These are phyloP conservation scores for Diarsia rubi DNA, from an alignment of 2,888 invertebrate genomes.

Conservation along the genomic window DNA sequence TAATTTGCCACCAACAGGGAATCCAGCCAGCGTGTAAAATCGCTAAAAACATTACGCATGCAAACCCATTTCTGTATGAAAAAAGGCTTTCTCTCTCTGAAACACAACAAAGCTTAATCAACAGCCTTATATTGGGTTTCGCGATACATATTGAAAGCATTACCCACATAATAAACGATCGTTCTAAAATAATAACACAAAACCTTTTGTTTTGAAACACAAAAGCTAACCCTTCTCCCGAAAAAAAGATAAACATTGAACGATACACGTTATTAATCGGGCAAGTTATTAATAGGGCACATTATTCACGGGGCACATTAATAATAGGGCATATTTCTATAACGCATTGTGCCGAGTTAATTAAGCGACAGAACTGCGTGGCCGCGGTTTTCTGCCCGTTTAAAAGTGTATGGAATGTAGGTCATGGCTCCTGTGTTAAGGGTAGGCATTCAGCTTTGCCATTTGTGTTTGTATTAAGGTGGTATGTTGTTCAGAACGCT, in stretches of 20 bases:
- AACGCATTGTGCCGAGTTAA: constrained; percentile 58
- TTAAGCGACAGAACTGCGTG: constrained; percentile 46
- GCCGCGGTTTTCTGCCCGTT: constrained; percentile 40
- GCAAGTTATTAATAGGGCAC: constrained; percentile 30
- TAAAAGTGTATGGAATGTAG: constrained; percentile 61
- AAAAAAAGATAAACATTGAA: constrained; percentile 60
- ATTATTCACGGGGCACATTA: constrained; percentile 39
- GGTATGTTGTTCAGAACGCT: not conserved
- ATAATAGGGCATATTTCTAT: constrained; percentile 51
- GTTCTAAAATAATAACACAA: constrained; percentile 46
- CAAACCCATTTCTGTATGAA: not conserved
- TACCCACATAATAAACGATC: constrained; percentile 23
- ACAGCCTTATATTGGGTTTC: not conserved
- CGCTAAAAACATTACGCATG: not conserved
- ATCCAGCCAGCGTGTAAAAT: not conserved
- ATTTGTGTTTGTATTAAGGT: constrained; percentile 1
- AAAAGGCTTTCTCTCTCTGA: not conserved
- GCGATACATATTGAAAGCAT: constrained; percentile 18
- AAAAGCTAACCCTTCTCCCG: constrained; percentile 46
- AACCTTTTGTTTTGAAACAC: constrained; percentile 44
- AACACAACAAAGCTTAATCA: constrained; percentile 3
- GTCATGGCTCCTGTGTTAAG: constrained; percentile 40
- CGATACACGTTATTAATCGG: constrained; percentile 54
- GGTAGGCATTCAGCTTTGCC: not conserved
- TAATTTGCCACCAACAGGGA: not conserved